phyloP scores from a whole-genome alignment of 2,113 vertebrate species.

The Tonatia bakeri region DNA sequence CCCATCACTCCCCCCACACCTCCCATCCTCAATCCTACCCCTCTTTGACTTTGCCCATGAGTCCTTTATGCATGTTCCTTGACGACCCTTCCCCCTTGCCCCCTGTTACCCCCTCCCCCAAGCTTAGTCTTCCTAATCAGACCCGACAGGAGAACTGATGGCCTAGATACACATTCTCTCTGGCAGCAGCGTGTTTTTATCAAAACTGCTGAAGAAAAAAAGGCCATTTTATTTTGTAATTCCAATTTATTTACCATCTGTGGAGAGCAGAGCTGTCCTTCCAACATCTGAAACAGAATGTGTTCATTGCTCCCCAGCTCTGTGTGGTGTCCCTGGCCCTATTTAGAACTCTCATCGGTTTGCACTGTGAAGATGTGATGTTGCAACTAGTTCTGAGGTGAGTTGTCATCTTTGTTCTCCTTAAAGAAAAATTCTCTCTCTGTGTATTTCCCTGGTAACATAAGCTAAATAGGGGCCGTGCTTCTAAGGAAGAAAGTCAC shows the following conservation, averaged over 20 bases:
- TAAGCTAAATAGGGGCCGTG: not conserved
- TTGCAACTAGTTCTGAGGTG: slow-evolving; percentile 94
- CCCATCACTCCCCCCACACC: no score
- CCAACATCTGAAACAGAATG: slow-evolving; percentile 54
- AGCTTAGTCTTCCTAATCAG: not conserved
- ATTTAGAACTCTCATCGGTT: slow-evolving; percentile 93
- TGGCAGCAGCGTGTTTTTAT: not conserved
- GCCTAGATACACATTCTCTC: slow-evolving; percentile 15
- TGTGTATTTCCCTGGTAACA: not conserved
- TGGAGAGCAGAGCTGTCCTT: slow-evolving; percentile 9
- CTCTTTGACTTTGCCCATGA: no score
- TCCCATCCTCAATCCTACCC: no score
- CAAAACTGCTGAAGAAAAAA: not conserved
- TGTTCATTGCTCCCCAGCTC: slow-evolving; percentile 82
- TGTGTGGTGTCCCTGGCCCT: slow-evolving; percentile 95
- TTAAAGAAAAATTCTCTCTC: not conserved
- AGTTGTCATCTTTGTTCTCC: slow-evolving; percentile 46
- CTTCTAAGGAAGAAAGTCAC: not conserved
- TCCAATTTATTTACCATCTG: slow-evolving; percentile 19
- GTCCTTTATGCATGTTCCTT: no score
- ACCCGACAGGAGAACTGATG: not conserved
- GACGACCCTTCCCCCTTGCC: no score
- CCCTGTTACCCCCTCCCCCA: not conserved
- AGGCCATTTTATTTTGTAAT: slow-evolving; percentile 48
- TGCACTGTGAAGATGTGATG: slow-evolving; percentile 99